Percentiles rank a stretch among this genome's conserved stretches.
Evolutionary conservation across 2,113 vertebrate species (phyloP).

Genomic region (Chrysemys picta): DNA sequence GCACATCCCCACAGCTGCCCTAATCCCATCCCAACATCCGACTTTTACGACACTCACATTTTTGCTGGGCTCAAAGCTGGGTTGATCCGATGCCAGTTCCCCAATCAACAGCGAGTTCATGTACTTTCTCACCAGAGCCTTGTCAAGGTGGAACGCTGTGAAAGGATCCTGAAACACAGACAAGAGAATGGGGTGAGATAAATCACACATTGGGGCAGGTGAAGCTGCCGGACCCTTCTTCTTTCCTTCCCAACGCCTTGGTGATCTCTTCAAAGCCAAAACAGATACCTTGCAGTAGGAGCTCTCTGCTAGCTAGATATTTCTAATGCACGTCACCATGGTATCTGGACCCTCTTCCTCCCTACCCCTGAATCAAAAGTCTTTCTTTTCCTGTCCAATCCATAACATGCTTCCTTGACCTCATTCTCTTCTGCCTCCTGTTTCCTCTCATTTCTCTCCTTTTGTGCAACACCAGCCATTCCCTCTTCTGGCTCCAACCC

Average conservation of each 20-base stretch:
- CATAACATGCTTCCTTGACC: not conserved
- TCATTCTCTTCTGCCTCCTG: not conserved
- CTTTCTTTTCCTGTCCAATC: not conserved
- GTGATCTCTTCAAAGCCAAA: not conserved
- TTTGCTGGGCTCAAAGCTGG: slow-evolving; percentile 85
- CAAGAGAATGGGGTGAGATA: not conserved
- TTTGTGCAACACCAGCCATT: not conserved
- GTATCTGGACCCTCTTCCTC: accelerated
- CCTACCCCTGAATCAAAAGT: not conserved
- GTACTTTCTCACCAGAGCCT: slow-evolving; percentile 80
- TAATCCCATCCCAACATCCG: not conserved
- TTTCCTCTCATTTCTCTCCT: not conserved
- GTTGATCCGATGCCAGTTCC: slow-evolving; percentile 83
- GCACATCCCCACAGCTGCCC: not conserved
- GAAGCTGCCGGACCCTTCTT: not conserved
- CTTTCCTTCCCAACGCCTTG: not conserved
- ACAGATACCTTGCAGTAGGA: not conserved
- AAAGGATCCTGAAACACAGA: slow-evolving; percentile 81
- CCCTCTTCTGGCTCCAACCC: not conserved
- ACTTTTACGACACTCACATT: slow-evolving; percentile 74
- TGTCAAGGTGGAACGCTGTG: slow-evolving; percentile 83
- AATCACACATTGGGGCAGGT: accelerated
- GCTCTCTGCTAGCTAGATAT: not conserved
- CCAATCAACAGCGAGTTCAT: slow-evolving; percentile 83
- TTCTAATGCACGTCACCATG: not conserved